Conservation (phyloP, 2,797 vertebrate species). For the Sciaenops ocellatus region DNA sequence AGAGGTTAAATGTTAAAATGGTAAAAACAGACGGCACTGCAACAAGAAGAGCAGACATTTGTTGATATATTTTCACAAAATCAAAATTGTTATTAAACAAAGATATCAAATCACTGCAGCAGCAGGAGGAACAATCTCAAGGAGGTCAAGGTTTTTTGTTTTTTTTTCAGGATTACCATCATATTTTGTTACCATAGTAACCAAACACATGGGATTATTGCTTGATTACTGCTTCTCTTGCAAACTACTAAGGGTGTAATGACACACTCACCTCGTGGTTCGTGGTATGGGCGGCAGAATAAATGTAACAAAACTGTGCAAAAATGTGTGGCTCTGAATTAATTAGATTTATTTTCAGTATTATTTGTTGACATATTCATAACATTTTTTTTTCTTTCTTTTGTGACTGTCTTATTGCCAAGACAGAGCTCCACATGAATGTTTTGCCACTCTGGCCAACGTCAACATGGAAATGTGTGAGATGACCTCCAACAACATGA, state of each 20-base stretch:
- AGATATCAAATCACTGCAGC: slow-evolving; percentile 35
- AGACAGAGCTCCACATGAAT: not conserved
- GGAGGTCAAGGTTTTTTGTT: slow-evolving; percentile 32
- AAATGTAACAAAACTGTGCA: not conserved
- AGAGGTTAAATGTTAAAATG: slow-evolving; percentile 10
- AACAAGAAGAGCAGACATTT: slow-evolving; percentile 11
- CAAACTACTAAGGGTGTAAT: not conserved
- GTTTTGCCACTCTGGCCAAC: not conserved
- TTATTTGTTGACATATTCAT: not conserved
- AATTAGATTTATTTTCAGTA: not conserved
- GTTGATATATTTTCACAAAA: slow-evolving; percentile 15
- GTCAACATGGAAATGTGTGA: not conserved
- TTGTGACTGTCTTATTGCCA: not conserved
- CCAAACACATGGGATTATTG: not conserved
- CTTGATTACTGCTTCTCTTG: not conserved
- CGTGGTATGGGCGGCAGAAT: too few relatives aligned
- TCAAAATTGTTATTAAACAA: slow-evolving; percentile 23
- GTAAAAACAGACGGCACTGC: not conserved
- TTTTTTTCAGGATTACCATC: slow-evolving; percentile 26
- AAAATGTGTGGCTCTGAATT: not conserved
- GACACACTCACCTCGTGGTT: not conserved
- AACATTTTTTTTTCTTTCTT: too few relatives aligned
- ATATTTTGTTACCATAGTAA: slow-evolving; percentile 21
- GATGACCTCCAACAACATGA: not conserved
- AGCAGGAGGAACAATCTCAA: slow-evolving; percentile 24